These are phyloP conservation scores for Myotis lucifugus DNA, from an alignment of 2,113 vertebrate species.

Conservation along the genomic window DNA sequence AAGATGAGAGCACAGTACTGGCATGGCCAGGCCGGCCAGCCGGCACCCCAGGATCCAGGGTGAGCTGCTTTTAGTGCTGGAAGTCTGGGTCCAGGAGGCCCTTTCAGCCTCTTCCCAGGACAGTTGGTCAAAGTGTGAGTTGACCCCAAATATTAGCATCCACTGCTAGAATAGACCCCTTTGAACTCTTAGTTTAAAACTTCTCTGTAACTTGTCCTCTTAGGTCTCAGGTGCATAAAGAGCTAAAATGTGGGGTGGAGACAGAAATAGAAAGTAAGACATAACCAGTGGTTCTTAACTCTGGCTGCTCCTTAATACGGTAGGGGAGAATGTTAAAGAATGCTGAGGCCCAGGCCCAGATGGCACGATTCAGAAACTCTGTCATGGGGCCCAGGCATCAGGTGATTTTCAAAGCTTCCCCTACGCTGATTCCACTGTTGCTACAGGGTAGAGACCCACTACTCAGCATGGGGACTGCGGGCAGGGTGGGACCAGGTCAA, in stretches of 20 bases:
- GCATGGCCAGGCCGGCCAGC: accelerated
- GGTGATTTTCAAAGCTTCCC: background rate
- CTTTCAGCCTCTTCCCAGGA: background rate
- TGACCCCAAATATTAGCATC: background rate
- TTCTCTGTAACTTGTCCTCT: background rate
- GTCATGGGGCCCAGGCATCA: accelerated
- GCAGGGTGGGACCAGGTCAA: background rate
- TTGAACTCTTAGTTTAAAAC: background rate
- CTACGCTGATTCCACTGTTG: accelerated
- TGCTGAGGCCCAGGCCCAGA: no score
- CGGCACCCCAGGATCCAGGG: background rate
- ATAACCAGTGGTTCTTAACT: background rate
- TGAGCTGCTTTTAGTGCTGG: background rate
- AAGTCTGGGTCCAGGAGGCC: background rate
- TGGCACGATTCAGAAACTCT: background rate
- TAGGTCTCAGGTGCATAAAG: background rate
- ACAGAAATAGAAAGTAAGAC: background rate
- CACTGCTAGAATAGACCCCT: background rate
- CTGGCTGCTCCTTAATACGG: accelerated
- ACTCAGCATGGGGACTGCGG: background rate
- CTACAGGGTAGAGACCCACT: background rate
- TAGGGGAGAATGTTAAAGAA: no score
- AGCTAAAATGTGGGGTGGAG: background rate
- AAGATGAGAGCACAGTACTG: background rate
- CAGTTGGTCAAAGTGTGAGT: background rate